Base-by-base conservation (phyloP, 2,113 vertebrate species). In the Microcebus lehilahytsara region DNA sequence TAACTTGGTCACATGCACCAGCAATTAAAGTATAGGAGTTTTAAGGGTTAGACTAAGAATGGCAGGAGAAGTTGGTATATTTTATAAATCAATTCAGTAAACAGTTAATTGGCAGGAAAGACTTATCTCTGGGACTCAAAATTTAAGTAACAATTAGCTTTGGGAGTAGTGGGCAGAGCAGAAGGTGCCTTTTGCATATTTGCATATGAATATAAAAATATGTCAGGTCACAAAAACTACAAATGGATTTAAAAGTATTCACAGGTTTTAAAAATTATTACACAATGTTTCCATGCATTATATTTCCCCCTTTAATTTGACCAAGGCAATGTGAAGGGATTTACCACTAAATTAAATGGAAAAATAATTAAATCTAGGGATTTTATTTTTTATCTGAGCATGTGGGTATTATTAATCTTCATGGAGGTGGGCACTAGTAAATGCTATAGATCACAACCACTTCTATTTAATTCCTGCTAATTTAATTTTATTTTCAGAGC, bases 391-490 rank as follows among this genome's bases (percentile, higher is more conserved):
- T 83, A 3, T 46, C 62, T 80, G 72, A 42, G 8, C 27, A 46
- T 64, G 56, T 98, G 67, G 77, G 58, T 83, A 20, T 84, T 89
- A 91, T 89, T 95, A 89, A 91, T 92, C 79, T 90, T 51, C 8
- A 32, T 79, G 74, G 46, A 69, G 81, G 62, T 87, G n/a, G 74
- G 64, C 62, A 64, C 20, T 30, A 72, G n/a, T 72, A 89, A 95
- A 58, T 93, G 30, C 14, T 89, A 72, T 87, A 97, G 72, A 87
- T 96, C 89, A 78, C 66, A 89, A 66, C 5, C 79, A 95, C 46
- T 72, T 93, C 40, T 93, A 40, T 95, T 97, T 97, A 92, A 90
- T 96, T 97, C 32, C 23, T 94, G 71, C 85, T 85, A 42, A 95
- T 93, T 90, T 86, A 60, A 86, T 87, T 97, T 97, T 92, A 83